Percentiles rank a stretch among this genome's conserved stretches.
phyloP scores from a whole-genome alignment of 1,140 invertebrate species.

The Papilio polyxenes region DNA sequence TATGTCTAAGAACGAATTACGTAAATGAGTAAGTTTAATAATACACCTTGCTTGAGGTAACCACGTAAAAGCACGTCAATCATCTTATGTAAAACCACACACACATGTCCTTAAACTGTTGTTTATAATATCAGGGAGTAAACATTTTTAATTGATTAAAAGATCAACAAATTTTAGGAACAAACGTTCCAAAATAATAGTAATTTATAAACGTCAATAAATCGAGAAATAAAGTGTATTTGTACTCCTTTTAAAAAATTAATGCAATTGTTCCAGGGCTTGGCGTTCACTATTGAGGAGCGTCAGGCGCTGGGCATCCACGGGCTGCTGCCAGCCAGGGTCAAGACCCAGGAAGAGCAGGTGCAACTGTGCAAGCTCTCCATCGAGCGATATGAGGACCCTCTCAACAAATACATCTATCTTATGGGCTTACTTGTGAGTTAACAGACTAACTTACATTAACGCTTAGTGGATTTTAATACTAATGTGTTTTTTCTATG shows the following conservation, averaged over 20 bases:
- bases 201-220: too few relatives aligned
- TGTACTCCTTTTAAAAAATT: not conserved
- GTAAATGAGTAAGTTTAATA: not conserved
- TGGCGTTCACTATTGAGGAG: slow-evolving; percentile 92
- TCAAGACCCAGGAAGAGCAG: slow-evolving; percentile 93
- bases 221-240: not conserved
- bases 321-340: slow-evolving; percentile 88
- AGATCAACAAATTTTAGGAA: not conserved
- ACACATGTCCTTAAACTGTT: not conserved
- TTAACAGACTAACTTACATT: slow-evolving; percentile 30
- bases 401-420: slow-evolving; percentile 91
- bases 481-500: too few relatives aligned
- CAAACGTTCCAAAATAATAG: too few relatives aligned
- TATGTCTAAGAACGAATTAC: not conserved
- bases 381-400: slow-evolving; percentile 86
- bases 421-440: slow-evolving; percentile 87
- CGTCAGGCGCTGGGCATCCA: slow-evolving; percentile 92
- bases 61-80: not conserved
- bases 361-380: slow-evolving; percentile 86
- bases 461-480: too few relatives aligned
- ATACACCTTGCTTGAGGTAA: not conserved
- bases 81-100: not conserved
- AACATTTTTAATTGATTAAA: not conserved
- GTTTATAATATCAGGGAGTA: not conserved
- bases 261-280: slow-evolving; percentile 82